Percentiles rank a stretch among this genome's conserved stretches.
These are phyloP conservation scores for Heliocidaris erythrogramma DNA, from an alignment of 35 echinoderm and acorn worm species.

Conservation along the genomic window DNA sequence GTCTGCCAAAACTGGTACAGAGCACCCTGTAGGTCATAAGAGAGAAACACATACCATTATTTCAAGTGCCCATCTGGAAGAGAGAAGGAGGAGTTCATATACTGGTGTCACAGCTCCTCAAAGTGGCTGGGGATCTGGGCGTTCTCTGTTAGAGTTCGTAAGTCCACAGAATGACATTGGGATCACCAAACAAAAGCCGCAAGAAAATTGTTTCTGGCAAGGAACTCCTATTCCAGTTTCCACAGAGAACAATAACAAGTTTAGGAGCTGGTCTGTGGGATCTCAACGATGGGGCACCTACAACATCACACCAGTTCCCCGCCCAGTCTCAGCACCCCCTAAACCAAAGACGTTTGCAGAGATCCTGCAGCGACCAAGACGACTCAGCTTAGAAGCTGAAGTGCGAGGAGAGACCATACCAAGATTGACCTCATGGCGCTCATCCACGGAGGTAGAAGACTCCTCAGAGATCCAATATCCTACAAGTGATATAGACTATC, in stretches of 20 bases:
- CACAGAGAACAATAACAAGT: background rate
- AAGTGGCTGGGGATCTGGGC: background rate
- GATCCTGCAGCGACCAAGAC: conserved; percentile 15
- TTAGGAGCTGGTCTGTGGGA: conserved; percentile 26
- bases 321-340: conserved; percentile 11
- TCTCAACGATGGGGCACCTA: conserved; percentile 12
- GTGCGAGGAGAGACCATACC: background rate
- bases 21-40: background rate
- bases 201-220: background rate
- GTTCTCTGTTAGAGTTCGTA: background rate
- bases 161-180: background rate
- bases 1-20: background rate
- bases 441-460: background rate
- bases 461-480: background rate
- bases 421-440: background rate
- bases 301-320: background rate
- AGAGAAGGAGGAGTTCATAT: background rate
- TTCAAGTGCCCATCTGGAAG: conserved; percentile 1
- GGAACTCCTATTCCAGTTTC: background rate
- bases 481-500: conserved; percentile 49
- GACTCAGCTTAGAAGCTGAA: conserved; percentile 22
- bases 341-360: background rate
- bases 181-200: background rate
- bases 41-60: background rate
- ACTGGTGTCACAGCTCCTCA: background rate